Evolutionary conservation across 2,113 vertebrate species (phyloP).

Genomic region (Amazona guildingii): DNA sequence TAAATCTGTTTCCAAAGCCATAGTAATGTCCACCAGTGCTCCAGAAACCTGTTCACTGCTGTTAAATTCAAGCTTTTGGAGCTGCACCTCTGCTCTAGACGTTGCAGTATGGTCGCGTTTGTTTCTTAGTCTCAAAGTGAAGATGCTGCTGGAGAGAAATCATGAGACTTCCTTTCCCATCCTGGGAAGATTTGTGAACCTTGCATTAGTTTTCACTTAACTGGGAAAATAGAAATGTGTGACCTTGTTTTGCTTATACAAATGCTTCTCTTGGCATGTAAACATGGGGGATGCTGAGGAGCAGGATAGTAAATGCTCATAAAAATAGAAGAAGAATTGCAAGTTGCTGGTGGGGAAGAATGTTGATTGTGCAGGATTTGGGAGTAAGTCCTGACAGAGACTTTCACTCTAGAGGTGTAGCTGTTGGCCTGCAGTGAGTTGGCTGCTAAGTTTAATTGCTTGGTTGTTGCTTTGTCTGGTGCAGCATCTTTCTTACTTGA

Average conservation of each 20-base stretch:
- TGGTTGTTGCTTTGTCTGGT: neutral
- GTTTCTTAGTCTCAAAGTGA: neutral
- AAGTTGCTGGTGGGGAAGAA: neutral
- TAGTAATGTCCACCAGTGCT: neutral
- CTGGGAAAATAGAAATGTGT: neutral
- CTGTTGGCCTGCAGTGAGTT: neutral
- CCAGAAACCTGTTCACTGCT: neutral
- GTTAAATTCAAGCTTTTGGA: neutral
- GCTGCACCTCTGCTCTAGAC: neutral
- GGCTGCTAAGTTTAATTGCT: neutral
- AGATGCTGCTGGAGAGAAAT: neutral
- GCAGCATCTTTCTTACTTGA: neutral
- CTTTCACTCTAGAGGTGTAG: neutral
- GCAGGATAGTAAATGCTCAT: neutral
- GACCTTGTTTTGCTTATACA: constrained; percentile 51
- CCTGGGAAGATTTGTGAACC: neutral
- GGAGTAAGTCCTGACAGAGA: neutral
- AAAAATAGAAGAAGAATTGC: neutral
- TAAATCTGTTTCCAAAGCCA: neutral
- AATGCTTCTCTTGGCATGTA: neutral
- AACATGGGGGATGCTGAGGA: constrained; percentile 29
- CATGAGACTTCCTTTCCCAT: neutral
- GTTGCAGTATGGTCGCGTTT: neutral
- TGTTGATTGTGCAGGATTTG: neutral
- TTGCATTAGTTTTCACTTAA: neutral